Conservation (phyloP, 2,113 vertebrate genomes). For the Prunella himalayana region DNA sequence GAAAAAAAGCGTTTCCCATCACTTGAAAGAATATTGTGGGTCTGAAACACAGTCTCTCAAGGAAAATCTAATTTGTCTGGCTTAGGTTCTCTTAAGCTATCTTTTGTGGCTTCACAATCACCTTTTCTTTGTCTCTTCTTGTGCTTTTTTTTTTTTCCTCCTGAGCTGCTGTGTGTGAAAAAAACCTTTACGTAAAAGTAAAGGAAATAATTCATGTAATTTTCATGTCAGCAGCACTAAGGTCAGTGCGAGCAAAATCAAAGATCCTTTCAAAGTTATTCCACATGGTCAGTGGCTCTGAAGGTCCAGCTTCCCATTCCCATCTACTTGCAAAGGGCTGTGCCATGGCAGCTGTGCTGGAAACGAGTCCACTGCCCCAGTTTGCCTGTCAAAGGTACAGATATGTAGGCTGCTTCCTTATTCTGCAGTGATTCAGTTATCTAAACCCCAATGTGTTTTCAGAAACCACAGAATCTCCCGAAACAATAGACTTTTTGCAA, state of each 20-base stretch:
- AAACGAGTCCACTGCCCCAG: neutral
- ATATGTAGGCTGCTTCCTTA: neutral
- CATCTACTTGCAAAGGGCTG: neutral
- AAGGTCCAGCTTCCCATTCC: neutral
- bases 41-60: slow-evolving; percentile 12
- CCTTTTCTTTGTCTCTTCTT: neutral
- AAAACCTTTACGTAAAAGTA: neutral
- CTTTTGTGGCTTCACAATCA: neutral
- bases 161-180: neutral
- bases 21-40: neutral
- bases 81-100: neutral
- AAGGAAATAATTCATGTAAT: neutral
- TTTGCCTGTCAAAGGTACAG: neutral
- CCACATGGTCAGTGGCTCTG: neutral
- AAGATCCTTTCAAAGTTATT: neutral
- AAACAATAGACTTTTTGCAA: slow-evolving; percentile 13
- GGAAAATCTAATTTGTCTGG: neutral
- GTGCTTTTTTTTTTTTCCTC: neutral
- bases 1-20: neutral
- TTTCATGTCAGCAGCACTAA: neutral
- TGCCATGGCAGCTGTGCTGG: neutral
- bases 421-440: slow-evolving; percentile 3
- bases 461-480: neutral
- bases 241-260: neutral
- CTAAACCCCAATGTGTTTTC: neutral